Conservation (phyloP, 53 echinoderm and acorn worm species). For the Astropecten irregularis region DNA sequence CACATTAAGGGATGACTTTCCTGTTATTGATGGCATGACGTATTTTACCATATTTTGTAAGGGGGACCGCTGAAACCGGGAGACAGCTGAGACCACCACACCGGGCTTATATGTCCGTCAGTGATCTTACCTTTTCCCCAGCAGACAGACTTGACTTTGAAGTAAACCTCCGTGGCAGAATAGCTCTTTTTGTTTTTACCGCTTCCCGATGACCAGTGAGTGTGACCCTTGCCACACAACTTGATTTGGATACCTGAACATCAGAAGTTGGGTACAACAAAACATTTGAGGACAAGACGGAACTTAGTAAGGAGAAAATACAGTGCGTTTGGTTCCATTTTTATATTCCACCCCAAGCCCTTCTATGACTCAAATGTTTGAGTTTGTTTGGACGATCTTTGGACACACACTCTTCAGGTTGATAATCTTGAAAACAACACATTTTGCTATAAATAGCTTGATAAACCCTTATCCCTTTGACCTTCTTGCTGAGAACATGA, state of each 20-base stretch:
- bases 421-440: too few relatives aligned
- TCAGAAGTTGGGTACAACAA: neutral
- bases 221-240: constrained; percentile 53
- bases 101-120: too few relatives aligned
- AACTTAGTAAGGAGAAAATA: neutral
- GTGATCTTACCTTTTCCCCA: constrained; percentile 60
- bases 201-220: constrained; percentile 64
- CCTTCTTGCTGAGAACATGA: too few relatives aligned
- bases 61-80: too few relatives aligned
- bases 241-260: constrained; percentile 59
- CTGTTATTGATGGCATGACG: too few relatives aligned
- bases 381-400: neutral
- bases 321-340: neutral
- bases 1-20: too few relatives aligned
- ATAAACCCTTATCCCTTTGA: too few relatives aligned
- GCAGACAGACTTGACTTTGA: constrained; percentile 58
- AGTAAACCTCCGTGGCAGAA: constrained; percentile 24
- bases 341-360: neutral
- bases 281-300: neutral
- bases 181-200: constrained; percentile 43
- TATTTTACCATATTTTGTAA: too few relatives aligned
- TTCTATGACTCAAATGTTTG: constrained; percentile 7
- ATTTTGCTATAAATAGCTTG: too few relatives aligned
- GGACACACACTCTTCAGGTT: neutral
- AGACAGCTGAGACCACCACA: too few relatives aligned